Percentiles rank a stretch among this genome's conserved stretches.
phyloP scores from a whole-genome alignment of 2,888 invertebrate species.

The Drosophila engyochracea region DNA sequence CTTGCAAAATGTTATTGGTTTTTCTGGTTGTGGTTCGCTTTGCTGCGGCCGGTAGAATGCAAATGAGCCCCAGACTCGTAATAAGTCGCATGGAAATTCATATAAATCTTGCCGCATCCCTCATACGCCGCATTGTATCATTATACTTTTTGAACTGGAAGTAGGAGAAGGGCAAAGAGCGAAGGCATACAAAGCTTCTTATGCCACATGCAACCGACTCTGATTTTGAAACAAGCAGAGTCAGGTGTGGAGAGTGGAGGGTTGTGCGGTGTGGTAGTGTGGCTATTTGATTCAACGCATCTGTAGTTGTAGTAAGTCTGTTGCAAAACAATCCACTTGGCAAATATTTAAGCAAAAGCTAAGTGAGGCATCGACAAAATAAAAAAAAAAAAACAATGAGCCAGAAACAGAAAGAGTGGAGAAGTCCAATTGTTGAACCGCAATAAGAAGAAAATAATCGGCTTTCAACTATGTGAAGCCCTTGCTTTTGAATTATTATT shows the following conservation, averaged over 20 bases:
- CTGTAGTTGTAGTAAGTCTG: conserved; percentile 11
- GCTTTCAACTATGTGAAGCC: conserved; percentile 12
- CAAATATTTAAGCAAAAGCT: conserved; percentile 53
- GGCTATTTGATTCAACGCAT: neutral
- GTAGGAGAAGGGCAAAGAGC: neutral
- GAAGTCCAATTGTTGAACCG: neutral
- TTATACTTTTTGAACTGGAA: neutral
- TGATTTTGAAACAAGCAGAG: conserved; percentile 4
- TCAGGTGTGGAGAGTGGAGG: conserved; percentile 7
- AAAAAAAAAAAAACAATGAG: neutral
- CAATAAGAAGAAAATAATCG: conserved; percentile 22
- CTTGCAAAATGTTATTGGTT: conserved; percentile 70
- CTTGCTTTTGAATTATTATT: neutral
- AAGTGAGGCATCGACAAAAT: conserved; percentile 9
- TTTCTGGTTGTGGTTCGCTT: conserved; percentile 43
- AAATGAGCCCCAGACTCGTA: conserved; percentile 45
- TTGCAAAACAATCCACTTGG: conserved; percentile 73
- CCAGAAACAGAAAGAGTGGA: neutral
- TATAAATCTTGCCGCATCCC: conserved; percentile 63
- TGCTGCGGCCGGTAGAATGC: conserved; percentile 59
- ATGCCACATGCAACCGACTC: conserved; percentile 33
- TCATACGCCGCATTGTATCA: conserved; percentile 44
- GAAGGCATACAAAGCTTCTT: conserved; percentile 47
- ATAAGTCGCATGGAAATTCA: conserved; percentile 54
- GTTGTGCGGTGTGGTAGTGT: neutral